Conservation (phyloP, 1,140 invertebrate genomes). For the Hycleus phaleratus region DNA sequence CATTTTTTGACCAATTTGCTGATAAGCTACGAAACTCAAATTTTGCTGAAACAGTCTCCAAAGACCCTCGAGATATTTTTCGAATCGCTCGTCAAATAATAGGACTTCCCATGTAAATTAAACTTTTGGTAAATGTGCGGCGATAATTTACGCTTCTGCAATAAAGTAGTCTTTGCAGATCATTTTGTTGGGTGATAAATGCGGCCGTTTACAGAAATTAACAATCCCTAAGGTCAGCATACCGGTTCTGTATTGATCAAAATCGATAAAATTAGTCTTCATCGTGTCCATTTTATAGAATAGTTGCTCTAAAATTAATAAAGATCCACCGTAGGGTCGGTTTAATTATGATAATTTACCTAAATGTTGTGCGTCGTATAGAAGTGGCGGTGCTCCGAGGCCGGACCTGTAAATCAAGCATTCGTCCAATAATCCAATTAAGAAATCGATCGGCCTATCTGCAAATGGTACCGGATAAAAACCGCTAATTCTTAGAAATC, state of each 20-base stretch:
- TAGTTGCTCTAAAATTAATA: conserved; percentile 20
- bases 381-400: conserved; percentile 40
- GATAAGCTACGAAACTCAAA: no score
- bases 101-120: no score
- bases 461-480: conserved; percentile 29
- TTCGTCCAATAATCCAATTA: conserved; percentile 43
- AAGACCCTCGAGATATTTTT: no score
- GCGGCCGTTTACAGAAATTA: conserved; percentile 23
- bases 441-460: conserved; percentile 43
- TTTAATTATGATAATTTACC: neutral
- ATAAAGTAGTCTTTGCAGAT: conserved; percentile 22
- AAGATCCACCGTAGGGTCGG: neutral
- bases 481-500: no score
- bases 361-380: conserved; percentile 35
- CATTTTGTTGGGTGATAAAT: conserved; percentile 16
- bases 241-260: conserved; percentile 29
- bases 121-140: no score
- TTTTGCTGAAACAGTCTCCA: no score
- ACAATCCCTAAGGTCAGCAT: conserved; percentile 32
- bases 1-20: no score
- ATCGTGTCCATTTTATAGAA: conserved; percentile 36
- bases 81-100: no score
- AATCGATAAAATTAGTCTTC: conserved; percentile 29
- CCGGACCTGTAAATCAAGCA: conserved; percentile 44
- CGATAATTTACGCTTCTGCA: conserved; percentile 23